Evolutionary conservation across 2,113 vertebrate genomes (phyloP), one percentile per base, ranked within the genome.

Genomic region (Micromys minutus): DNA sequence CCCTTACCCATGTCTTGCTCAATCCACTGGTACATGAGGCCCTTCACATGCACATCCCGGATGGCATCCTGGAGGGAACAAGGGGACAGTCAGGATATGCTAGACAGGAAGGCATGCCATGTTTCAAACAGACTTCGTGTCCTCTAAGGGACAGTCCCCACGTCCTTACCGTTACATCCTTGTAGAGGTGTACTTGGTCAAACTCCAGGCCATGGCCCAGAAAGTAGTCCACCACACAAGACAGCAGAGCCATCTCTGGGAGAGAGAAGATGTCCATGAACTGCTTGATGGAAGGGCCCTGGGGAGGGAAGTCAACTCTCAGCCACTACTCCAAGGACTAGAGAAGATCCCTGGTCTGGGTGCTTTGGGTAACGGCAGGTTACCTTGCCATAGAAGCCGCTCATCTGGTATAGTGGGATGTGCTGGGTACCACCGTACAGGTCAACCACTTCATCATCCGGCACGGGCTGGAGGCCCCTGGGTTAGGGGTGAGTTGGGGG

Each of bases 201-300:
- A 98, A 99, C 93, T 99, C 99, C 96, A 99, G 98, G 94, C 98
- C 94, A 0, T 99, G 98, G 90, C 91, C 97, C 93, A 99, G 97
- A 94, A 99, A 99, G 95, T 99, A 97, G 95, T 99, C 99, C n/a
- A 98, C 99, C 94, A 99, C 99, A 1, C 98, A 99, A 77, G 98
- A 99, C 4, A 99, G 98, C 69, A 99, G 96, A 0, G 98, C 98
- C 98, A 99, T 99, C 97, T 99, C 99, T 22, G 99, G 98, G 90
- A 99, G 98, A 1, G 99, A 99, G 97, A 99, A 99, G 96, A 99
- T 98, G 87, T 99, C 99, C 99, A 99, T 99, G 94, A 99, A 99
- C 88, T 99, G 99, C 91, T 99, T 99, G 94, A 99, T 98, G 57
- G 98, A 98, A 17, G 98, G 98, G 34, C 99, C 99, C 99, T 99